These are phyloP conservation scores for Malurus elegans DNA, from an alignment of 2,113 vertebrate species.

Conservation along the genomic window DNA sequence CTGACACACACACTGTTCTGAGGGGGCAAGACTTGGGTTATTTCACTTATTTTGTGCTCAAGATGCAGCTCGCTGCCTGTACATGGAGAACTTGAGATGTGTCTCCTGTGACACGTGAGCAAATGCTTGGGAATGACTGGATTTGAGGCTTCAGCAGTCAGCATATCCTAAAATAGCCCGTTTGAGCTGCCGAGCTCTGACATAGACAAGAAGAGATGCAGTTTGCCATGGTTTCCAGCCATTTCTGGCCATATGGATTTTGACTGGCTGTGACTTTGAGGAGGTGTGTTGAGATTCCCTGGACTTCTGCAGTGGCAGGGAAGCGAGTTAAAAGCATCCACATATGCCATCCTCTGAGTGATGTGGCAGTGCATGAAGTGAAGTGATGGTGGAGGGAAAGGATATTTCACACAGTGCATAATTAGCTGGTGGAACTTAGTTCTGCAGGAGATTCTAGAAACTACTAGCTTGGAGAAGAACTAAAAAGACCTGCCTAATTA, in stretches of 20 bases:
- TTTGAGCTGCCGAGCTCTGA: not conserved
- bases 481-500: not conserved
- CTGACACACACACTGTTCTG: not conserved
- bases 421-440: not conserved
- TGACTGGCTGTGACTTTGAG: not conserved
- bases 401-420: not conserved
- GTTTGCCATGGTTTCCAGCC: not conserved
- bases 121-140: not conserved
- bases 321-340: not conserved
- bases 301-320: not conserved
- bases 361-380: not conserved
- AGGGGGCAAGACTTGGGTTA: not conserved
- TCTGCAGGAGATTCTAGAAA: slow-evolving; percentile 5
- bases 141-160: not conserved
- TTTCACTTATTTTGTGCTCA: not conserved
- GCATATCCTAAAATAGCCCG: not conserved
- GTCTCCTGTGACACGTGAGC: not conserved
- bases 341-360: not conserved
- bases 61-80: not conserved
- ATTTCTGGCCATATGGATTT: not conserved
- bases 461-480: not conserved
- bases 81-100: not conserved
- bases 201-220: not conserved
- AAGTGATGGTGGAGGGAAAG: not conserved
- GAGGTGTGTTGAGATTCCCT: slow-evolving; percentile 8